Evolutionary conservation across 2,888 invertebrate species (phyloP).

Genomic region (Drosophila austrosaltans): DNA sequence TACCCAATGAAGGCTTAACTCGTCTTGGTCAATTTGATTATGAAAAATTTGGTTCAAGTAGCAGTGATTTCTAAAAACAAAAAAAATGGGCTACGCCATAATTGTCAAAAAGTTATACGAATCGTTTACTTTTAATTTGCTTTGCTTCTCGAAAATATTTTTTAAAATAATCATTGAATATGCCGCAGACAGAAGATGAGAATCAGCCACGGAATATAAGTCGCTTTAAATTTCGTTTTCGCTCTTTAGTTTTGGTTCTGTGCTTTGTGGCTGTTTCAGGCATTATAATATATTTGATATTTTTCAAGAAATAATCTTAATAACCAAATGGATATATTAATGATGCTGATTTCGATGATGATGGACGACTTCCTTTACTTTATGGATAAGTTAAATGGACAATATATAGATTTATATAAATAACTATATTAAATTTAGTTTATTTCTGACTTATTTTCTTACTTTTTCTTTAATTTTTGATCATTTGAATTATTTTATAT

Average conservation of each 20-base stretch:
- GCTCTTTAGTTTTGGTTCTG: not conserved
- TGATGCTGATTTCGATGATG: not conserved
- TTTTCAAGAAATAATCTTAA: not conserved
- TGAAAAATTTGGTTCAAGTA: not conserved
- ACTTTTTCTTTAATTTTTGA: not conserved
- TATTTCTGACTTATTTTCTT: not conserved
- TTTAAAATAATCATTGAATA: not conserved
- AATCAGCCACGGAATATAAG: too few relatives aligned
- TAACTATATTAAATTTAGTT: not conserved
- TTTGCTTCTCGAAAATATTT: not conserved
- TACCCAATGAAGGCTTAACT: slow-evolving; percentile 7
- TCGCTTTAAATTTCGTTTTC: not conserved
- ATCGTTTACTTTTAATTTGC: too few relatives aligned
- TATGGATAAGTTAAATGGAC: not conserved
- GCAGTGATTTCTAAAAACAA: not conserved
- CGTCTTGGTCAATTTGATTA: not conserved
- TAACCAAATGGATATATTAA: not conserved
- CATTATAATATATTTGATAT: not conserved
- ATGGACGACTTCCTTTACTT: not conserved
- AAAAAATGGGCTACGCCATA: not conserved
- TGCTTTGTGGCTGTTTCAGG: not conserved
- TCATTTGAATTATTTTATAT: not conserved
- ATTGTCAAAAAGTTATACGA: not conserved
- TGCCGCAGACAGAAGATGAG: not conserved
- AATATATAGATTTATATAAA: not conserved